Conservation (phyloP, 2,113 vertebrate genomes). For the Laticauda colubrina region DNA sequence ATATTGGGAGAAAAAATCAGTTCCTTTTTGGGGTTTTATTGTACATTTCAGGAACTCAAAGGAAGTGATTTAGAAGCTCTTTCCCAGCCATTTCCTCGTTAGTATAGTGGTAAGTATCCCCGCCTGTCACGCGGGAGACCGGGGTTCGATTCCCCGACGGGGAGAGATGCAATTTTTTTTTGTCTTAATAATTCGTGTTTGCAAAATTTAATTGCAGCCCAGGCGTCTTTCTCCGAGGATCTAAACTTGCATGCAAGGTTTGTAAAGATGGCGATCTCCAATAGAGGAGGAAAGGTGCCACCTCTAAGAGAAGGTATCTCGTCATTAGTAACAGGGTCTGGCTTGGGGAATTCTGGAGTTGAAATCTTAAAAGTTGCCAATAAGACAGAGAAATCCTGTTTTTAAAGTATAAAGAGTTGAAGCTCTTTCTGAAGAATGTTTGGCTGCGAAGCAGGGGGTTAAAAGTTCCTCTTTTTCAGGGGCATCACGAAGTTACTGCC, state of each 20-base stretch:
- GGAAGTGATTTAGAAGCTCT: fast-evolving
- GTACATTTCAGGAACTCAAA: not conserved
- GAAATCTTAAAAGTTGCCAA: not conserved
- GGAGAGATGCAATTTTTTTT: not conserved
- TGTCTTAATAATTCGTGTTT: not conserved
- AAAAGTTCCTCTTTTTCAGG: not conserved
- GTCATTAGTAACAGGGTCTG: too few relatives aligned
- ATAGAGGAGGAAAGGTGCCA: not conserved
- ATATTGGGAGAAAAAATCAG: too few relatives aligned
- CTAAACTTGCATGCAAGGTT: not conserved
- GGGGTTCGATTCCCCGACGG: conserved; percentile 19
- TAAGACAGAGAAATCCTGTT: not conserved
- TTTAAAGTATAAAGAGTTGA: not conserved
- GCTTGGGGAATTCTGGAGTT: not conserved
- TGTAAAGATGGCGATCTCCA: not conserved
- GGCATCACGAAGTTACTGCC: too few relatives aligned
- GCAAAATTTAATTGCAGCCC: not conserved
- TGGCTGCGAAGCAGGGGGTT: not conserved
- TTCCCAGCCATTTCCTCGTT: not conserved
- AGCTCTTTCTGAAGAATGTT: not conserved
- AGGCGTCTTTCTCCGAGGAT: not conserved
- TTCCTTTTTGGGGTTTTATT: fast-evolving
- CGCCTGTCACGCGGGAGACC: conserved; percentile 59
- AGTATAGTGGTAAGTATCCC: conserved; percentile 62
- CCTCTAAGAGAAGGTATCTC: not conserved